Percentiles rank a stretch among this genome's conserved stretches.
phyloP scores from a whole-genome alignment of 1,140 invertebrate genomes.

The Armadillidium nasatum region DNA sequence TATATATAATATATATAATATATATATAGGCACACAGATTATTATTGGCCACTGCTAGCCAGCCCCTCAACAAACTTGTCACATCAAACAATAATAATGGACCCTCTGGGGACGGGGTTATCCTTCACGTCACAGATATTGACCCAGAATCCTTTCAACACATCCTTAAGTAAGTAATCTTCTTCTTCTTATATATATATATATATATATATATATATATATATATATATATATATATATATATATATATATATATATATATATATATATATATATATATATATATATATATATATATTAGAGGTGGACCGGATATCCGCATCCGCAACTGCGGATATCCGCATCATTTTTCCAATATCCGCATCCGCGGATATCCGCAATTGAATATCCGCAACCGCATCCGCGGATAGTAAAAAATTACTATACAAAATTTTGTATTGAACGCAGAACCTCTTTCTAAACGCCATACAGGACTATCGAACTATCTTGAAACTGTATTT shows the following conservation, averaged over 20 bases:
- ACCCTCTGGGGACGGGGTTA: conserved; percentile 29
- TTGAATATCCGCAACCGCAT: no score
- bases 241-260: background rate
- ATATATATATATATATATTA: no score
- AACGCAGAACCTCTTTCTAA: no score
- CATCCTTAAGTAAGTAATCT: conserved; percentile 39
- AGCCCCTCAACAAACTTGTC: conserved; percentile 38
- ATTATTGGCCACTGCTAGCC: conserved; percentile 42
- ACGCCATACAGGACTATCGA: no score
- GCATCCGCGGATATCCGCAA: no score
- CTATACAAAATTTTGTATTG: no score
- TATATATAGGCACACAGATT: conserved; percentile 30
- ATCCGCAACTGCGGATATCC: no score
- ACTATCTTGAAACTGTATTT: no score
- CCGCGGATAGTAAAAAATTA: no score
- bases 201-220: conserved; percentile 7
- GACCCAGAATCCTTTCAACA: conserved; percentile 37
- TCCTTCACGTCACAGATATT: conserved; percentile 38
- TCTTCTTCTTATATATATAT: background rate
- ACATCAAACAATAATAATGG: conserved; percentile 26
- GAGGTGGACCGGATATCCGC: no score
- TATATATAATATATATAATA: conserved; percentile 3
- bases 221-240: background rate
- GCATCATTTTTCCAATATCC: no score
- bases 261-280: background rate